Conservation (phyloP, 1,140 invertebrate genomes). For the Scaptomyza pallida region DNA sequence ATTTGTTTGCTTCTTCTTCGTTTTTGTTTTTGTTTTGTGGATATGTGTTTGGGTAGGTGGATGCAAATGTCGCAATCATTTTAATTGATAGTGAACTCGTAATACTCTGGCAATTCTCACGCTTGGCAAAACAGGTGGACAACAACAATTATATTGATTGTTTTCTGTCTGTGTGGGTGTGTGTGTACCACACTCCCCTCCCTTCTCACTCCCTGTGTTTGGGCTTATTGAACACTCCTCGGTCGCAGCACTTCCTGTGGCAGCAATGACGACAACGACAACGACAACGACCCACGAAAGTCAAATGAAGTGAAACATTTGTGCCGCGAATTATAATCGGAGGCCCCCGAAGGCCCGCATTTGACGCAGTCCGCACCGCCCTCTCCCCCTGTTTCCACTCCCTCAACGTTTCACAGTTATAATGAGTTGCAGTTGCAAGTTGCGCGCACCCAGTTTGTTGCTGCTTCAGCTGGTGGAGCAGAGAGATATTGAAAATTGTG, state of each 20-base stretch:
- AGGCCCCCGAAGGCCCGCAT: slow-evolving; percentile 52
- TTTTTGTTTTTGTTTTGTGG: too few species aligned
- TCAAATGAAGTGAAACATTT: slow-evolving; percentile 81
- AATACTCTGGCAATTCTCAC: slow-evolving; percentile 20
- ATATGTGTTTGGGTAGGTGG: slow-evolving; percentile 30
- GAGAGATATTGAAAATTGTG: slow-evolving; percentile 60
- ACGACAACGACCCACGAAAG: slow-evolving; percentile 67
- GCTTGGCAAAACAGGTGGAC: slow-evolving; percentile 55
- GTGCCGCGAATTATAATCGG: slow-evolving; percentile 77
- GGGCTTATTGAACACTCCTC: slow-evolving; percentile 50
- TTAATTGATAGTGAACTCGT: slow-evolving; percentile 52
- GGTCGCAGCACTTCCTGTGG: slow-evolving; percentile 67
- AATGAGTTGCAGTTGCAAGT: slow-evolving; percentile 80
- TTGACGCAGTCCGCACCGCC: slow-evolving; percentile 37
- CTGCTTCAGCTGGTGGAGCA: slow-evolving; percentile 16
- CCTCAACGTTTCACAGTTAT: slow-evolving; percentile 53
- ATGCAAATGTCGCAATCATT: slow-evolving; percentile 37
- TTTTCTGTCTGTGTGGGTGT: slow-evolving; percentile 25
- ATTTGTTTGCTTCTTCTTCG: slow-evolving; percentile 21
- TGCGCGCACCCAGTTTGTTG: slow-evolving; percentile 63
- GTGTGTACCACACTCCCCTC: slow-evolving; percentile 5
- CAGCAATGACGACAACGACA: slow-evolving; percentile 7
- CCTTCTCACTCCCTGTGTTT: slow-evolving; percentile 12
- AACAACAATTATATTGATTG: neutral
- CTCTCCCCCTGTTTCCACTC: slow-evolving; percentile 11